These are phyloP conservation scores for Phalacrocorax carbo DNA, from an alignment of 2,113 vertebrate genomes.

Conservation along the genomic window DNA sequence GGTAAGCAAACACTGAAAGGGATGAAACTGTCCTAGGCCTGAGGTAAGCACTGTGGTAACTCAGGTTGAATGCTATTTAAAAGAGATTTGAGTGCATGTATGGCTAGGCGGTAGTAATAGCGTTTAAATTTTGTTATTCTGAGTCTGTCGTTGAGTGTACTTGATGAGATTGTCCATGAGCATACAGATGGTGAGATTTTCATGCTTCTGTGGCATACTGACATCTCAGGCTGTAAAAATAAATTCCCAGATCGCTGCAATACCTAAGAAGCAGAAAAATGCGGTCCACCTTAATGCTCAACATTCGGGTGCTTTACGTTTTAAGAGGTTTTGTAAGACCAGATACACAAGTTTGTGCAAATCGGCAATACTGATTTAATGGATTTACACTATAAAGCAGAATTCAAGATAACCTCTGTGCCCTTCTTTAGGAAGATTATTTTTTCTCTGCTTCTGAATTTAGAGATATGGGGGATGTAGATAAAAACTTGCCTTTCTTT, in stretches of 20 bases:
- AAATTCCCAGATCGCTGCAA: conserved; percentile 43
- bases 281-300: conserved; percentile 10
- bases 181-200: conserved; percentile 70
- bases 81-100: background rate
- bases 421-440: background rate
- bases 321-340: background rate
- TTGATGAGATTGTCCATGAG: conserved; percentile 54
- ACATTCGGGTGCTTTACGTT: background rate
- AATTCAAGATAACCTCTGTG: background rate
- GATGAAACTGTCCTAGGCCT: background rate
- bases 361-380: background rate
- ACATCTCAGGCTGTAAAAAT: conserved; percentile 63
- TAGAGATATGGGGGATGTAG: background rate
- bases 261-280: conserved; percentile 44
- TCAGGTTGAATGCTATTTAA: conserved; percentile 26
- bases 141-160: conserved; percentile 52
- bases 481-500: background rate
- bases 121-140: conserved; percentile 33
- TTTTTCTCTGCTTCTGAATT: background rate
- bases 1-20: background rate
- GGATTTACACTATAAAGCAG: background rate
- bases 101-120: background rate
- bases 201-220: conserved; percentile 62
- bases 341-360: background rate
- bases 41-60: conserved; percentile 10